phyloP scores from a whole-genome alignment of 2,797 vertebrate genomes.

The Ceyx erithaca region DNA sequence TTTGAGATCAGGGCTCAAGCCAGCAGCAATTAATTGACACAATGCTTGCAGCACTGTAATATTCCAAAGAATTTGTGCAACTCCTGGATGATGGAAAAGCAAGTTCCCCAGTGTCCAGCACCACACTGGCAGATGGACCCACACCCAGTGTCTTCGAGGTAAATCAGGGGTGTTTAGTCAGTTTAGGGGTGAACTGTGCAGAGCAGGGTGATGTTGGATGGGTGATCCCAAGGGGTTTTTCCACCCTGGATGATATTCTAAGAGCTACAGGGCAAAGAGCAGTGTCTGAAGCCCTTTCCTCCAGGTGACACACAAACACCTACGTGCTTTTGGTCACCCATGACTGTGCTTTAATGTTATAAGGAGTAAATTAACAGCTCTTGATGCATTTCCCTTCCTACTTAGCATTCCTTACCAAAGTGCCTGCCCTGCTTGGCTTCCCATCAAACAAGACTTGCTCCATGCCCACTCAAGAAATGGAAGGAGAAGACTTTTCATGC shows the following conservation, averaged over 20 bases:
- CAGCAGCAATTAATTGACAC: slow-evolving; percentile 26
- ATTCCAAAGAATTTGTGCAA: slow-evolving; percentile 25
- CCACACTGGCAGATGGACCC: neutral
- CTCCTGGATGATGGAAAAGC: neutral
- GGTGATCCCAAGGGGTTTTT: too few relatives aligned
- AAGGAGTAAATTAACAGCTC: neutral
- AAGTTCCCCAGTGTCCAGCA: neutral
- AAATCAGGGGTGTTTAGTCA: too few relatives aligned
- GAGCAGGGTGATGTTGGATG: too few relatives aligned
- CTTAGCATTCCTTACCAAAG: neutral
- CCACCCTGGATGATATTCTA: too few relatives aligned
- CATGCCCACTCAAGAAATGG: neutral
- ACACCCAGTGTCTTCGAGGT: accelerated
- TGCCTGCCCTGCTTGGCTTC: neutral
- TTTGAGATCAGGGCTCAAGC: neutral
- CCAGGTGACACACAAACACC: accelerated
- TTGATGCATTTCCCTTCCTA: neutral
- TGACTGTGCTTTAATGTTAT: neutral
- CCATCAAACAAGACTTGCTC: neutral
- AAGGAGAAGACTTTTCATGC: neutral
- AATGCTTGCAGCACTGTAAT: neutral
- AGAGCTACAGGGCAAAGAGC: neutral
- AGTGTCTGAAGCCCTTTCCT: neutral
- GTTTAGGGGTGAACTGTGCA: too few relatives aligned
- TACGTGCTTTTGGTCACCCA: neutral